These are phyloP conservation scores for Dromococcyx pavoninus DNA, from an alignment of 2,797 vertebrate genomes.

Conservation along the genomic window DNA sequence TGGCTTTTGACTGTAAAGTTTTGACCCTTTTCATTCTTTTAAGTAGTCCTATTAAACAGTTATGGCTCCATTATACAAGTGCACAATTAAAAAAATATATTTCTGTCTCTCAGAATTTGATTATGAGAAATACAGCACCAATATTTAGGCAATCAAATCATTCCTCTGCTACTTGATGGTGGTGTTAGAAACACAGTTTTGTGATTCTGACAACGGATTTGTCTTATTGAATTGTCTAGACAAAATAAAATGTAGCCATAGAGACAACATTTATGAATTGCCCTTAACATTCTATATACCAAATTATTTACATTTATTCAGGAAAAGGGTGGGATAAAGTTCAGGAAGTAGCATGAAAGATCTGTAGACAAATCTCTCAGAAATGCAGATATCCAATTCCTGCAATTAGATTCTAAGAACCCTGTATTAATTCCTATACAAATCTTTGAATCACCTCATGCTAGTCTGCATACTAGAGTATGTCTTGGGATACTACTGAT, in stretches of 20 bases:
- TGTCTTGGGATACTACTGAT: not conserved
- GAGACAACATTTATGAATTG: not conserved
- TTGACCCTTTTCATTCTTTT: not conserved
- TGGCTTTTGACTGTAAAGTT: not conserved
- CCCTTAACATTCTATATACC: not conserved
- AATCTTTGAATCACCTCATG: not conserved
- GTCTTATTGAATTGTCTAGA: not conserved
- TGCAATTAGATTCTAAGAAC: not conserved
- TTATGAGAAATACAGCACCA: not conserved
- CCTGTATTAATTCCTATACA: not conserved
- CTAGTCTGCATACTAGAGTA: not conserved
- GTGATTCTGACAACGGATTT: not conserved
- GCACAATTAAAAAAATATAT: not conserved
- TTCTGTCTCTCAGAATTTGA: not conserved
- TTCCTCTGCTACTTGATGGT: not conserved
- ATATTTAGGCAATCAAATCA: not conserved
- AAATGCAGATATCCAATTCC: not conserved
- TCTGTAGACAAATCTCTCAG: not conserved
- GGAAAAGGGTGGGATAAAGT: too few species aligned
- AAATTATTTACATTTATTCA: not conserved
- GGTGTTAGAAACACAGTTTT: not conserved
- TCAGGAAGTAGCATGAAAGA: not conserved
- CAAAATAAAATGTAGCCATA: not conserved
- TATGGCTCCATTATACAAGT: not conserved
- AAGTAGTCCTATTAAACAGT: not conserved